These are phyloP conservation scores for Dexiosoma caninum DNA, from an alignment of 2,888 invertebrate genomes.

Conservation along the genomic window DNA sequence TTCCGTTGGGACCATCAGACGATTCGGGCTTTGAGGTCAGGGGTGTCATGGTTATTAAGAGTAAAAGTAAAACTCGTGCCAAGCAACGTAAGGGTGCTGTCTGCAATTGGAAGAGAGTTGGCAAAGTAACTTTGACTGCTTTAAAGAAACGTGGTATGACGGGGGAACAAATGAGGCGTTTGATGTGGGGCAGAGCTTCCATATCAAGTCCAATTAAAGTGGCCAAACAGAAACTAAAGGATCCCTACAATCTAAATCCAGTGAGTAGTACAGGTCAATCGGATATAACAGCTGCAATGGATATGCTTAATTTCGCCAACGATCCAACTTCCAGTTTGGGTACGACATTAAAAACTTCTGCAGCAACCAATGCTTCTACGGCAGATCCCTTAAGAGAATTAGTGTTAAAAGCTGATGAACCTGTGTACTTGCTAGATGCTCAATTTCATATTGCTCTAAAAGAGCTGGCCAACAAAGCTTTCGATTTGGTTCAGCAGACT, in stretches of 20 bases:
- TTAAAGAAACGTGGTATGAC: slow-evolving; percentile 89
- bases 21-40: slow-evolving; percentile 91
- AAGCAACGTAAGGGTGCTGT: slow-evolving; percentile 97
- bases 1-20: slow-evolving; percentile 90
- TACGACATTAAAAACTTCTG: slow-evolving; percentile 53
- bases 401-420: slow-evolving; percentile 80
- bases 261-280: slow-evolving; percentile 59
- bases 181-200: slow-evolving; percentile 95
- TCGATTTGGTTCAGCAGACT: slow-evolving; percentile 80
- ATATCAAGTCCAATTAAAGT: slow-evolving; percentile 90
- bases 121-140: slow-evolving; percentile 91
- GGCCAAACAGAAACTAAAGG: slow-evolving; percentile 79
- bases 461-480: slow-evolving; percentile 81
- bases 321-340: slow-evolving; percentile 78
- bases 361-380: slow-evolving; percentile 39
- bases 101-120: slow-evolving; percentile 97
- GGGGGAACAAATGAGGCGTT: slow-evolving; percentile 89
- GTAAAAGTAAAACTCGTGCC: slow-evolving; percentile 96
- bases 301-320: slow-evolving; percentile 90
- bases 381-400: slow-evolving; percentile 83
- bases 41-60: slow-evolving; percentile 98
- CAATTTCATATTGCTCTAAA: slow-evolving; percentile 78
- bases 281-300: slow-evolving; percentile 85
- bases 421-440: slow-evolving; percentile 71
- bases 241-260: slow-evolving; percentile 76